Evolutionary conservation across 2,888 invertebrate genomes (phyloP).

Genomic region (Gastrophysa polygoni): DNA sequence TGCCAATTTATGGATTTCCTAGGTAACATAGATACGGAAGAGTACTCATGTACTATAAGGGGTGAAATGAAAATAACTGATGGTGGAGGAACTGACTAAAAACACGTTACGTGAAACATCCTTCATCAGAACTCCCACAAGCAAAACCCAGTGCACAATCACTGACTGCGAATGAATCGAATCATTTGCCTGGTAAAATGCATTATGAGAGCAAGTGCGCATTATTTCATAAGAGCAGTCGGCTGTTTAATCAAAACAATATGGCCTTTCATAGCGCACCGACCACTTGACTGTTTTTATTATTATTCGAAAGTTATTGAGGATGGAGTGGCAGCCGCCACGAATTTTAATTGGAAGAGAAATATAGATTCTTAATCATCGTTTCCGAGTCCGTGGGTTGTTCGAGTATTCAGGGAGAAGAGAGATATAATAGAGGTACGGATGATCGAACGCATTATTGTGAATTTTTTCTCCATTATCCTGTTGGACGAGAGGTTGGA

Average conservation of each 20-base stretch:
- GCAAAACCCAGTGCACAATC: conserved; percentile 37
- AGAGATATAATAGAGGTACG: neutral
- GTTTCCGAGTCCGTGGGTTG: conserved; percentile 23
- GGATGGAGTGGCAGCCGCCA: conserved; percentile 29
- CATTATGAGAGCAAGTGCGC: conserved; percentile 53
- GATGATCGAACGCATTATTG: neutral
- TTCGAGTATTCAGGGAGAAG: conserved; percentile 22
- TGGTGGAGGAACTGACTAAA: too few species aligned
- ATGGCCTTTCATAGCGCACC: conserved; percentile 48
- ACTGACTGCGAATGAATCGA: conserved; percentile 45
- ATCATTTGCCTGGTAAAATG: conserved; percentile 53
- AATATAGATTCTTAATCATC: conserved; percentile 45
- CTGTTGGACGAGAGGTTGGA: neutral
- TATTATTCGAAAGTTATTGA: conserved; percentile 40
- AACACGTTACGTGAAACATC: conserved; percentile 23
- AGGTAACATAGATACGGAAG: too few species aligned
- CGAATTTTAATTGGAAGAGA: conserved; percentile 48
- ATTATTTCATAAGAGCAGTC: conserved; percentile 55
- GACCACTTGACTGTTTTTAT: conserved; percentile 50
- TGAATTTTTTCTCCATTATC: neutral
- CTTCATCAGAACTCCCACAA: conserved; percentile 34
- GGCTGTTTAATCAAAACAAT: conserved; percentile 53
- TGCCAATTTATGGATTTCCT: too few species aligned
- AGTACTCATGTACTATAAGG: too few species aligned
- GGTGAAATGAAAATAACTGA: too few species aligned